Conservation (phyloP, 2,797 vertebrate genomes). For the Heliangelus exortis region DNA sequence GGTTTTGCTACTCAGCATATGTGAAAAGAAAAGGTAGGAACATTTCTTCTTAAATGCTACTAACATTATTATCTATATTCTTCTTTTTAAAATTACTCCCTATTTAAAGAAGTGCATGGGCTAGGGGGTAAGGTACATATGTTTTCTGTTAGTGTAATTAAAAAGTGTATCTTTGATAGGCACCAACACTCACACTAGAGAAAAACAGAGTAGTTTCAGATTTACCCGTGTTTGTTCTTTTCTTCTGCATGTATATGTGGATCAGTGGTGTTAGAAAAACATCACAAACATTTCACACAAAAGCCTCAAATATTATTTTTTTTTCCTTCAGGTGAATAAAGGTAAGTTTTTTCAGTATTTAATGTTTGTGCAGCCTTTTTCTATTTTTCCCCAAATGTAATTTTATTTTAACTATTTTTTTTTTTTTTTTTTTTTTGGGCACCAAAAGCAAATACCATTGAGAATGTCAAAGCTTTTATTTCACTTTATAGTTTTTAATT, state of each 20-base stretch:
- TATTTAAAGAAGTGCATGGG: background rate
- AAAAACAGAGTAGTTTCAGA: background rate
- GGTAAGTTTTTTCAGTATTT: background rate
- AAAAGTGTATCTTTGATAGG: background rate
- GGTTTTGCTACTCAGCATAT: background rate
- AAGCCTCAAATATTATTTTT: background rate
- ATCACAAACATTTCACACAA: background rate
- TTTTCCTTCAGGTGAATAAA: background rate
- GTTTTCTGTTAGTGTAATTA: background rate
- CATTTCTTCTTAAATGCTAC: background rate
- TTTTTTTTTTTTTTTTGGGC: background rate
- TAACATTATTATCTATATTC: background rate
- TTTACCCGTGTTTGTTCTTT: background rate
- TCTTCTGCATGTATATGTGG: accelerated
- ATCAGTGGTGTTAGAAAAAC: background rate
- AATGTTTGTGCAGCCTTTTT: background rate
- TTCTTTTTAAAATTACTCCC: background rate
- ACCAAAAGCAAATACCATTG: background rate
- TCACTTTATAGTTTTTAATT: background rate
- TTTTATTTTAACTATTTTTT: background rate
- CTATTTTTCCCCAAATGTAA: background rate
- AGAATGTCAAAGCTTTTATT: background rate
- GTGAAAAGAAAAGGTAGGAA: background rate
- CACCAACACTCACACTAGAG: background rate
- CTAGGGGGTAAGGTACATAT: background rate